Conservation (phyloP, 2,113 vertebrate species). For the Hippoglossus stenolepis region DNA sequence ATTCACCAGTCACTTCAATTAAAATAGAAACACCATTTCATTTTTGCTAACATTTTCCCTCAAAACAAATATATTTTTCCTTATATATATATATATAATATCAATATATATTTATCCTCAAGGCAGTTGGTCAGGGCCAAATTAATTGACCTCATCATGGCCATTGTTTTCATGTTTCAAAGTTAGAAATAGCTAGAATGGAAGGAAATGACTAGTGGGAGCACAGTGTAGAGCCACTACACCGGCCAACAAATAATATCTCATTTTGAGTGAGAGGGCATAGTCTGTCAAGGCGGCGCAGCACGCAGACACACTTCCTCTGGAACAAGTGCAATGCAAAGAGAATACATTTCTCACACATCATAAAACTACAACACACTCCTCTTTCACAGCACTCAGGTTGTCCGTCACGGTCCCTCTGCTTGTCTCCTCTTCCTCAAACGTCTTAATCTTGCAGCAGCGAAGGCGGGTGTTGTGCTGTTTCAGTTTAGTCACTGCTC, state of each 20-base stretch:
- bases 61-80: constrained; percentile 78
- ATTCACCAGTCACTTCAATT: constrained; percentile 83
- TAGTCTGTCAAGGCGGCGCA: constrained; percentile 71
- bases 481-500: constrained; percentile 48
- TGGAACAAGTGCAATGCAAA: constrained; percentile 79
- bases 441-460: constrained; percentile 41
- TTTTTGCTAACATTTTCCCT: constrained; percentile 77
- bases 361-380: constrained; percentile 70
- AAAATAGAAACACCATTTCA: constrained; percentile 83
- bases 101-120: constrained; percentile 80
- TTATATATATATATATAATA: constrained; percentile 61
- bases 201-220: constrained; percentile 54
- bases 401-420: constrained; percentile 69
- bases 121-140: constrained; percentile 84
- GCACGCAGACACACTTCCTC: constrained; percentile 70
- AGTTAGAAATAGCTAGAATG: constrained; percentile 72
- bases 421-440: constrained; percentile 62
- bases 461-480: constrained; percentile 47
- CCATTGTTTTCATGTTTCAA: constrained; percentile 76
- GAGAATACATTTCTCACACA: constrained; percentile 68
- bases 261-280: constrained; percentile 66
- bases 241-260: constrained; percentile 60
- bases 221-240: constrained; percentile 58
- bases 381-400: constrained; percentile 71
- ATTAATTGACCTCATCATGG: constrained; percentile 78